Evolutionary conservation across 2,113 vertebrate species (phyloP), one percentile per base, ranked within the genome.

Genomic region (Amphilophus citrinellus): DNA sequence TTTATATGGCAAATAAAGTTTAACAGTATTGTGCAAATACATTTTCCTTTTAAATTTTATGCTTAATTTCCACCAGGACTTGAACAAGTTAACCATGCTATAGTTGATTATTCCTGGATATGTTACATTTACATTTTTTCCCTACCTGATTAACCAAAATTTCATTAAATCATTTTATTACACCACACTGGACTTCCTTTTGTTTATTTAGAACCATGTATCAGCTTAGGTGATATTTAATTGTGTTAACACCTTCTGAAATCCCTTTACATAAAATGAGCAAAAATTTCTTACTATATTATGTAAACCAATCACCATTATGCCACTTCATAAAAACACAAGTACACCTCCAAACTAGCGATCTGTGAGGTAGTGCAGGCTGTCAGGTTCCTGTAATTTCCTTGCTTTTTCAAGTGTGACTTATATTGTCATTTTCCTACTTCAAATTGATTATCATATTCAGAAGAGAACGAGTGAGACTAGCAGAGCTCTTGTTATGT

Each of bases 291-390:
- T n/a, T 76, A 47, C 30, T 75, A n/a, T 32, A 32, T 18, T 5
- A 77, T 2, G 3, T 68, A 50, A 39, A 30, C 44, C 66, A 73
- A 73, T 73, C 27, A 73, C 27, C 18, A 35, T 77, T 27, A 22
- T 62, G 71, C 53, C 24, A 24, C 22, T 42, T 2, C 2, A 4
- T 84, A 42, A 84, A 89, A 85, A 10, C 63, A 89, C 65, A 80
- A 44, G 6, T 65, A 11, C 10, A 53, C 18, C 76, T 76, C 13
- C 1, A 37, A 86, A 87, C 53, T 24, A 53, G 80, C 71, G 79
- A 61, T 84, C 32, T 88, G 83, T 91, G 92, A 93, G 89, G 91
- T 92, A 91, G 93, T 62, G 85, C 83, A 71, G 59, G 73, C 86
- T 73, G 27, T 79, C 56, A 39, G 35, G 56, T 13, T 86, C 63